Evolutionary conservation across 2,113 vertebrate genomes (phyloP), one percentile per base, ranked within the genome.

Genomic region (Hippocampus abdominalis): DNA sequence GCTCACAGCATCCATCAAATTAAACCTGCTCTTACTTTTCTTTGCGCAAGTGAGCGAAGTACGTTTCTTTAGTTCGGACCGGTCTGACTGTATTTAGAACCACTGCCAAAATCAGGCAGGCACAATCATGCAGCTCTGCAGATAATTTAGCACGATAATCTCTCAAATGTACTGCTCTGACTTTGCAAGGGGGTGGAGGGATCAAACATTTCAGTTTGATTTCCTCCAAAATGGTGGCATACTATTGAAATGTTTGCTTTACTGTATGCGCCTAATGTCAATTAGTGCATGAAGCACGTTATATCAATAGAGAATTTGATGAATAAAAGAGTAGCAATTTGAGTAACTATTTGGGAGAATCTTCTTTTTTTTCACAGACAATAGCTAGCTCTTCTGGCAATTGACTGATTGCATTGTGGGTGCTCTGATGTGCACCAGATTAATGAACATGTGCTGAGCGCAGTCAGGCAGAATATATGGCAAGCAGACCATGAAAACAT

Each of bases 381-480:
- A 76, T 68, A 70, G 71, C 44, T 7, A 59, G 76, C 66, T 51
- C 53, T 74, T 87, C 76, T 79, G 73, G 46, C 73, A 74, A 80
- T 76, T 68, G 69, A 80, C 79, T 89, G 82, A 89, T 86, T 89
- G 71, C 70, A 71, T 72, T 80, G 75, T 76, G 74, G 75, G 66
- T 62, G 76, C 79, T 79, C 57, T 82, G 78, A 78, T 79, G 80
- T 86, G 85, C 72, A 81, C 72, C 66, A 82, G 72, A 85, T 80
- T 89, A 88, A 88, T 83, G 77, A 85, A 81, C 84, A 81, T 84
- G 82, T 75, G 81, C 76, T 78, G 71, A 61, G 57, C 73, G 74
- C 77, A 78, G 71, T 82, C 80, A 85, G 77, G 79, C 83, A 84
- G 75, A 79, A 77, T 72, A 68, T 60, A 62, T 64, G 68, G 81